phyloP scores from a whole-genome alignment of 2,113 vertebrate species.

The Pagrus major region DNA sequence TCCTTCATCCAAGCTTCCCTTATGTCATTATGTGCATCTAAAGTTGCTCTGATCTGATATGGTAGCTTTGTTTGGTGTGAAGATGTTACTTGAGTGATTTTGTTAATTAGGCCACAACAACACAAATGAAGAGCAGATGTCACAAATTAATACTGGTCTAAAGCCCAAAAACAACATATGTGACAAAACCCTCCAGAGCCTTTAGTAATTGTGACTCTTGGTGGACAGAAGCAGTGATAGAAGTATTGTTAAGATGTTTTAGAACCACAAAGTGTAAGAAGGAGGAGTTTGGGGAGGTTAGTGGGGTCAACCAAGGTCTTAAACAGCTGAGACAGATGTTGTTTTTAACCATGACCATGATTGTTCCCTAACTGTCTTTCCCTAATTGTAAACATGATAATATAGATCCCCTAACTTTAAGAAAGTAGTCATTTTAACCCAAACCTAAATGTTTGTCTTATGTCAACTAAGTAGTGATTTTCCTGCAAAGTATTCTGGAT shows the following conservation, averaged over 20 bases:
- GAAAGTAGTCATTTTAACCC: too few species aligned
- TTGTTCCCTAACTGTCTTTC: neutral
- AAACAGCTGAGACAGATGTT: neutral
- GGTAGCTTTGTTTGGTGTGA: neutral
- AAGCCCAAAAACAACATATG: neutral
- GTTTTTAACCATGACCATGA: neutral
- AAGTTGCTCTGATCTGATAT: neutral
- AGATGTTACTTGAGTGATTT: neutral
- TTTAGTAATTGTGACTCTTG: neutral
- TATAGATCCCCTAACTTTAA: too few species aligned
- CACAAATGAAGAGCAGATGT: neutral
- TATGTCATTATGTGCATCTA: neutral
- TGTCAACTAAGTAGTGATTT: too few species aligned
- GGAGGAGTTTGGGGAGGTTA: too few species aligned
- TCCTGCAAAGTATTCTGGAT: too few species aligned
- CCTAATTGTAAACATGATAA: neutral
- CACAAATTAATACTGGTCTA: neutral
- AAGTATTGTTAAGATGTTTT: neutral
- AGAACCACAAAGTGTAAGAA: neutral
- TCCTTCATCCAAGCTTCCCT: neutral
- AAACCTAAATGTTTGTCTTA: too few species aligned
- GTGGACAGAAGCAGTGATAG: neutral
- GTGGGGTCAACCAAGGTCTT: neutral
- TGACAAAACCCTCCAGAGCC: neutral
- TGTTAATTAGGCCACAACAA: neutral